Conservation (phyloP, 2,113 vertebrate species). For the Enhydra lutris region DNA sequence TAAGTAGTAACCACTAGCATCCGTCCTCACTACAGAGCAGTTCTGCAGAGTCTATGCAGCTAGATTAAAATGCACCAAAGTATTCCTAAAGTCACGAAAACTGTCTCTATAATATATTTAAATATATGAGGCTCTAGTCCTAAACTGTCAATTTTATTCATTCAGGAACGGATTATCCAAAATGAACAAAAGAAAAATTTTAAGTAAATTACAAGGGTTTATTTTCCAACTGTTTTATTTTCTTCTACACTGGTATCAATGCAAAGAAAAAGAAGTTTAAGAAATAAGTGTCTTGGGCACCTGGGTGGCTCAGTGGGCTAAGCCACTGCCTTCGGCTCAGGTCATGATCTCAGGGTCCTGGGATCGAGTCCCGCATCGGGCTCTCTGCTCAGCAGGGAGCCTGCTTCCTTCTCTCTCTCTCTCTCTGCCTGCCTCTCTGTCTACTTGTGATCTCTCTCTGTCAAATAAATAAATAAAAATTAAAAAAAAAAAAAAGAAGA, state of each 20-base stretch:
- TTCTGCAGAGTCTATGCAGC: not conserved
- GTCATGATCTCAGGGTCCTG: too few species aligned
- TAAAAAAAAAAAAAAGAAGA: not conserved
- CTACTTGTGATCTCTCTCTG: too few species aligned
- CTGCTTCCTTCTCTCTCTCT: too few species aligned
- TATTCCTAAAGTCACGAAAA: constrained; percentile 16
- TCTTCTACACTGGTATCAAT: not conserved
- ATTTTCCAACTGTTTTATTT: constrained; percentile 28
- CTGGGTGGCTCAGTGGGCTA: too few species aligned
- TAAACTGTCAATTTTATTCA: constrained; percentile 4
- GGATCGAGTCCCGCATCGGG: too few species aligned
- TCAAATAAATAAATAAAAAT: too few species aligned
- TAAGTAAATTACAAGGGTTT: not conserved
- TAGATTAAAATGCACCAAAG: not conserved
- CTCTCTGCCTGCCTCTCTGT: too few species aligned
- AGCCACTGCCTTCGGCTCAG: too few species aligned
- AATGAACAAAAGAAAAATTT: not conserved
- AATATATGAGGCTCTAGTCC: not conserved
- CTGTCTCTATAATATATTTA: not conserved
- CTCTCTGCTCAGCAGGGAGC: too few species aligned
- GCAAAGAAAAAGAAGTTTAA: not conserved
- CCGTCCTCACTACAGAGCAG: not conserved
- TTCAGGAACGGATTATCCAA: not conserved
- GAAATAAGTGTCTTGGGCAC: not conserved
- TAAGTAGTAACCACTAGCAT: not conserved